Conservation (phyloP, 1,140 invertebrate genomes). For the Cephus cinctus region DNA sequence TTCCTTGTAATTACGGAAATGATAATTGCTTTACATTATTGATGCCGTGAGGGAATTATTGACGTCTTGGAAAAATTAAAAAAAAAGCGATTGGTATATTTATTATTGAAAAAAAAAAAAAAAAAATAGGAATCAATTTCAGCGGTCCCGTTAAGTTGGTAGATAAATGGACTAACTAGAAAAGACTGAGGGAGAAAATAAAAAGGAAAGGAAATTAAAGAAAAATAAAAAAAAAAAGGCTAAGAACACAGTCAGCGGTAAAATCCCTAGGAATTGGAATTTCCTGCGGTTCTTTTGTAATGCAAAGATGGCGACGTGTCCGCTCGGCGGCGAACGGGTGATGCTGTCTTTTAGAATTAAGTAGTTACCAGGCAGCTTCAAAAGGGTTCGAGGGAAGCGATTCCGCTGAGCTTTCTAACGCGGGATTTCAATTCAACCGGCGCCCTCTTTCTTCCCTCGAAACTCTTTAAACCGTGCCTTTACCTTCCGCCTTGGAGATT, state of each 20-base stretch:
- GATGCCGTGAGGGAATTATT: too few species aligned
- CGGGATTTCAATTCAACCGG: conserved; percentile 5
- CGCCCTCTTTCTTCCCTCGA: conserved; percentile 29
- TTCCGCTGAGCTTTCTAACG: conserved; percentile 15
- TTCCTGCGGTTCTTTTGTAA: conserved; percentile 48
- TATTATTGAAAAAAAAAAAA: too few species aligned
- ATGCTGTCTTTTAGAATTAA: conserved; percentile 44
- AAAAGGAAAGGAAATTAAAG: too few species aligned
- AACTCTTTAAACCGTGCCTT: conserved; percentile 41
- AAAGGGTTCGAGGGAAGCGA: too few species aligned
- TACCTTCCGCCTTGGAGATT: conserved; percentile 31
- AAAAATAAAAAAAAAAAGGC: too few species aligned
- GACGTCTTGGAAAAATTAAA: too few species aligned
- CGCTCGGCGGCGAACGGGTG: conserved; percentile 17
- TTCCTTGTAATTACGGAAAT: conserved; percentile 42
- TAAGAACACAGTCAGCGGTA: conserved; percentile 17
- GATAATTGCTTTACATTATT: conserved; percentile 32
- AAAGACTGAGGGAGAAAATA: too few species aligned
- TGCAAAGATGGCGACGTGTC: conserved; percentile 41
- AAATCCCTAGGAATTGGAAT: conserved; percentile 39
- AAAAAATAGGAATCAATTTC: too few species aligned
- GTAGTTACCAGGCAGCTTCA: conserved; percentile 41
- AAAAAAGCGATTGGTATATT: too few species aligned
- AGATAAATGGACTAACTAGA: too few species aligned
- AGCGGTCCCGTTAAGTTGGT: too few species aligned